Evolutionary conservation across 2,888 invertebrate genomes (phyloP), one percentile per base, ranked within the genome.

Genomic region (Spialia ferax): DNA sequence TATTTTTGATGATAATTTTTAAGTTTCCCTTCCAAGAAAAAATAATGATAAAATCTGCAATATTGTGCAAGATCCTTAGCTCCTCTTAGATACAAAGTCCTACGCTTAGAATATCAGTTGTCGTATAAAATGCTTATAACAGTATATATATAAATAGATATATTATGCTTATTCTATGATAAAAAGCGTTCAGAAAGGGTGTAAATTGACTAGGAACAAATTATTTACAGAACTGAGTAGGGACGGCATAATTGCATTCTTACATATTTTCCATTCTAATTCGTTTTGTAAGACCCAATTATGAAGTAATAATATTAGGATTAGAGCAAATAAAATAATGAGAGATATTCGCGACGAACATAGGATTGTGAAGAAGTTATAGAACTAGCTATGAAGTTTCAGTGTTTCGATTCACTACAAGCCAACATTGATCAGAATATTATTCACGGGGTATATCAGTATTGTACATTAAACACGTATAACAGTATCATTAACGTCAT

Each of bases 121-220:
- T 65, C 18, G 18, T 59, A 65, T 65, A 59, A 65, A 65, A 65
- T 59, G 50, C 59, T 50, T 64, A 64, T 63, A 32, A 62, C 26
- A n/a, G 26, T 52, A 52, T 52, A 55, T 56, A 63, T 20, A 54
- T 22, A 52, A 38, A 55, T 56, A 63, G n/a, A 54, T 22, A 35
- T 35, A 35, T 35, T 35, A n/a, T 35, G 45, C 55, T 65, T 59
- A 65, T 52, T 59, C 66, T 66, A 60, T 29, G 54, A 48, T 60
- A 60, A 66, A 63, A 60, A 66, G 54, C 66, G 42, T 23, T 60
- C 20, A 60, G 54, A 60, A 60, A 60, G 54, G 54, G 42, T 66
- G 38, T 52, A 60, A 66, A 66, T 60, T 66, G 66, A 66, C 66
- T 66, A 66, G 66, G 66, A 66, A 42, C 38, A 66, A 65, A 59